These are phyloP conservation scores for Tolypeutes matacus DNA, from an alignment of 2,797 vertebrate genomes.

Conservation along the genomic window DNA sequence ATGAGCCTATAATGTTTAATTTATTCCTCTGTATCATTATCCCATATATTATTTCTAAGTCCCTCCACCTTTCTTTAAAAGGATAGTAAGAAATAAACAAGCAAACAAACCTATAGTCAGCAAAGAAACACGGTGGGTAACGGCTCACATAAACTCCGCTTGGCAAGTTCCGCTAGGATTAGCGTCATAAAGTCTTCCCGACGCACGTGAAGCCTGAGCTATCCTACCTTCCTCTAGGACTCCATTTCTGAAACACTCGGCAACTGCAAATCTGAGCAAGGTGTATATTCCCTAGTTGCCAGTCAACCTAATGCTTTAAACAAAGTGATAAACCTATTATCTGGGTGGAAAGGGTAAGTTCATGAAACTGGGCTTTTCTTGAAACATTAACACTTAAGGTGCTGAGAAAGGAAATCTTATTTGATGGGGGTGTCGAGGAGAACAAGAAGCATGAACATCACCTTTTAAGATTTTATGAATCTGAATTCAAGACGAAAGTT, in stretches of 20 bases:
- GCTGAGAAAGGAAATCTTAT: background rate
- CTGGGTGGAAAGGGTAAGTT: background rate
- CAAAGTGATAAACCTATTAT: constrained; percentile 12
- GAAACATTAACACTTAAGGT: constrained; percentile 13
- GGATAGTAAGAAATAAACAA: constrained; percentile 1
- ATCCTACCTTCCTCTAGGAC: background rate
- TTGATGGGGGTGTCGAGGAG: background rate
- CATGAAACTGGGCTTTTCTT: background rate
- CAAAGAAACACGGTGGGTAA: background rate
- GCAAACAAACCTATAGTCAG: background rate
- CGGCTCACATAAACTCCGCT: background rate
- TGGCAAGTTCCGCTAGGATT: constrained; percentile 25
- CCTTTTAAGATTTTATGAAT: background rate
- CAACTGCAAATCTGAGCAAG: constrained; percentile 30
- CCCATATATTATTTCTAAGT: background rate
- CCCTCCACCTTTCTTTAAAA: background rate
- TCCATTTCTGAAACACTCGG: background rate
- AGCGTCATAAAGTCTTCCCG: background rate
- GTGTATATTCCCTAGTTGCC: background rate
- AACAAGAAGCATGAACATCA: constrained; percentile 17
- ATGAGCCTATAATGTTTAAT: background rate
- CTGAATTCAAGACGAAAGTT: constrained; percentile 12
- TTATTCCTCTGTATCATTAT: constrained; percentile 15
- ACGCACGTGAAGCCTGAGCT: constrained; percentile 41
- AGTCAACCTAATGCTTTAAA: background rate